Base-by-base conservation (phyloP, 1,140 invertebrate genomes). In the Chymomyza costata region DNA sequence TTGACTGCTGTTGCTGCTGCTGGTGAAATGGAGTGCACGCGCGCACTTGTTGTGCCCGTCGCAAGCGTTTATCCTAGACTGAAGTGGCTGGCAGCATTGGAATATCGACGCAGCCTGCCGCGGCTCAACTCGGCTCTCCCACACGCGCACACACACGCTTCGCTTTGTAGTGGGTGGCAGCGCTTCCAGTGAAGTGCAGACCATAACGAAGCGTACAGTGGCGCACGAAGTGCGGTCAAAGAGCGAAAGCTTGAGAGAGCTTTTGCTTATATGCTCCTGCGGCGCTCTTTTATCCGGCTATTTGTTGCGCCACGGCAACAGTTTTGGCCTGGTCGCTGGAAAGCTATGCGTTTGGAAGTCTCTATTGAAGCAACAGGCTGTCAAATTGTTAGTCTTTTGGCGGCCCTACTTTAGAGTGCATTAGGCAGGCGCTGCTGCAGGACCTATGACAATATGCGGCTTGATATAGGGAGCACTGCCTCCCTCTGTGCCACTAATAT, bases 41-140 rank as follows among this genome's bases (percentile, higher is more conserved):
- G 76, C 73, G 69, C 83, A 83, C 83, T 83, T 85, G 83, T 85
- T 85, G 83, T 85, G 83, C 80, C 65, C 68, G 63, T 62, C 68
- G 66, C 69, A 83, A 84, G 66, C 80, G 83, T 85, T 85, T 84
- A 82, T 78, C 83, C 83, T 85, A 85, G 80, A 85, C 83, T 85
- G 80, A 83, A 68, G 52, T 52, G 56, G 40, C 53, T 14, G 18
- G 14, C 2, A 35, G 21, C 41, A 32, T 68, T 78, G 73, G 71
- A 76, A 76, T 45, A 65, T 52, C 25, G 51, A 47, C 48, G 54
- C 38, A 18, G 8, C 15, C 1, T 7, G 5, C 11, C 6, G 8
- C 35, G 11, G 35, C 14, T 16, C 35, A 8, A 25, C 8, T 25
- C 21, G 21, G 21, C 21, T 25, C 21, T 31, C 70, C 65, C 56